These are phyloP conservation scores for Rhinolophus ferrumequinum DNA, from an alignment of 2,113 vertebrate genomes.

Conservation along the genomic window DNA sequence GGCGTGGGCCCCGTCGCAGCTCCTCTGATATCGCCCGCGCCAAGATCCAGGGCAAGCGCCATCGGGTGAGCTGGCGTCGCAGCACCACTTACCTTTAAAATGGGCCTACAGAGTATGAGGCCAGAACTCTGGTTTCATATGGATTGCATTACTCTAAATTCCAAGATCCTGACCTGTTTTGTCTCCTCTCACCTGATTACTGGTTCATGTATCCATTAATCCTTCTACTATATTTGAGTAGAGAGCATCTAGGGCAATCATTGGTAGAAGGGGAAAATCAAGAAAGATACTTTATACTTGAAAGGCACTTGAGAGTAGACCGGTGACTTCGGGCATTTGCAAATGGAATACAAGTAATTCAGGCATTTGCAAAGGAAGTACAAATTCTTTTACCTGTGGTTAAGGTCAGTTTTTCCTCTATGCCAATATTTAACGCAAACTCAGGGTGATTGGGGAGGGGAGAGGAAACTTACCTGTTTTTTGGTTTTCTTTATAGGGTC, in stretches of 20 bases:
- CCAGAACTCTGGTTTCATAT: background rate
- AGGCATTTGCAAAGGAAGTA: background rate
- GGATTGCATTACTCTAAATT: background rate
- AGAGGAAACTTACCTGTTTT: background rate
- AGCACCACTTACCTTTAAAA: background rate
- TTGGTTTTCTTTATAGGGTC: conserved; percentile 84
- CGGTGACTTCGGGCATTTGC: background rate
- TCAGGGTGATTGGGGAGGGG: background rate
- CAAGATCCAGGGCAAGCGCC: conserved; percentile 92
- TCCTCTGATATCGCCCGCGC: conserved; percentile 90
- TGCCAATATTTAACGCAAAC: background rate
- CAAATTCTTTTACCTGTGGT: background rate
- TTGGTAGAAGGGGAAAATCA: background rate
- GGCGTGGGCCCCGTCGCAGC: conserved; percentile 93
- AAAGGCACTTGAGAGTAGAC: background rate
- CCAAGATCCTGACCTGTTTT: background rate
- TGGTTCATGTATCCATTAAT: background rate
- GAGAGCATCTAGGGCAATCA: background rate
- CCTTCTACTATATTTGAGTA: background rate
- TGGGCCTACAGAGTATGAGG: background rate
- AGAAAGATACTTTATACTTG: background rate
- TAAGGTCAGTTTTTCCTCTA: background rate
- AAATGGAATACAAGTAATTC: background rate
- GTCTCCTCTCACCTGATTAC: background rate
- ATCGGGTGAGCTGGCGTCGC: conserved; percentile 87